Conservation (phyloP, 1,140 invertebrate genomes). For the Nasonia giraulti region DNA sequence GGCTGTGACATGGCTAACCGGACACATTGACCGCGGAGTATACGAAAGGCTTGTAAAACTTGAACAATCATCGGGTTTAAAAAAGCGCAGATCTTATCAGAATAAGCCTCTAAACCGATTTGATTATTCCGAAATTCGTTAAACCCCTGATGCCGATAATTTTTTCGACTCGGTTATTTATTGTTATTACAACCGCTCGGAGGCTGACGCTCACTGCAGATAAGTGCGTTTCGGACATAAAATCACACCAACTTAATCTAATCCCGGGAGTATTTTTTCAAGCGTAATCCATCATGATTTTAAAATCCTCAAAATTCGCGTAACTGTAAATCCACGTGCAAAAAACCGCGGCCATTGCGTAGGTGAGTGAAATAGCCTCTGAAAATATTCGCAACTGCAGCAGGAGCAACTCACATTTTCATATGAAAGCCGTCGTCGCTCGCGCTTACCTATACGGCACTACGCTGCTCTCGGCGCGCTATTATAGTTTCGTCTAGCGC, state of each 20-base stretch:
- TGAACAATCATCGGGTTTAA: background rate
- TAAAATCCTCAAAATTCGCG: background rate
- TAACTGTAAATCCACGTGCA: too few species aligned
- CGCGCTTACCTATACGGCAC: background rate
- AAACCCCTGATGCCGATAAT: too few species aligned
- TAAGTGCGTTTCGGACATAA: too few species aligned
- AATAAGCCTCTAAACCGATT: too few species aligned
- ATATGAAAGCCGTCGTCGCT: background rate
- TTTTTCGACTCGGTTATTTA: too few species aligned
- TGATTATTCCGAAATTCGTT: too few species aligned
- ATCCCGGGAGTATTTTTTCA: background rate
- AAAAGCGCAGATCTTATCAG: too few species aligned
- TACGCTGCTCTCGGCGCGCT: background rate
- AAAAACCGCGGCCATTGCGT: background rate
- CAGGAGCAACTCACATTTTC: background rate
- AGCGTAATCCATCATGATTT: background rate
- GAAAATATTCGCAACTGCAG: background rate
- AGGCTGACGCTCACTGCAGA: too few species aligned
- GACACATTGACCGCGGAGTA: background rate
- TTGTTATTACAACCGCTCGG: too few species aligned
- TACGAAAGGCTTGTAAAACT: background rate
- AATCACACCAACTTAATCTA: background rate
- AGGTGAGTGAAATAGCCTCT: background rate
- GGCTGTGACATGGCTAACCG: background rate
- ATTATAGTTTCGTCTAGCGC: constrained; percentile 5